These are phyloP conservation scores for Chymomyza caudatula DNA, from an alignment of 2,888 invertebrate species.

Conservation along the genomic window DNA sequence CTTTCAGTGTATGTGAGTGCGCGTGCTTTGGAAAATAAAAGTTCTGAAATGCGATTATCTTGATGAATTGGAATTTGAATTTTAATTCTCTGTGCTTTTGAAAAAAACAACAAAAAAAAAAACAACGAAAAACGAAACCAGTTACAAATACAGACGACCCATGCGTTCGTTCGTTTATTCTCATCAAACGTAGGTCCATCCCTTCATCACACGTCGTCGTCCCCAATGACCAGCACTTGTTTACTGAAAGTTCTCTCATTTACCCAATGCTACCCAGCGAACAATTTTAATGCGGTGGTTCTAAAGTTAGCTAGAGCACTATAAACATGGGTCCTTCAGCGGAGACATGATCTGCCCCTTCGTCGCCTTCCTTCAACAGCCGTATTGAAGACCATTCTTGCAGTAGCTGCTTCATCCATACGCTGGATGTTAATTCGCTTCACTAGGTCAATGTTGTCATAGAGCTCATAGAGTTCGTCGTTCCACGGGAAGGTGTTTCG, in stretches of 20 bases:
- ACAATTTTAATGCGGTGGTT: constrained; percentile 24
- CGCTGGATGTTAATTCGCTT: too few relatives aligned
- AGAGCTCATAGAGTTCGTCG: too few relatives aligned
- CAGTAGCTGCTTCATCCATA: too few relatives aligned
- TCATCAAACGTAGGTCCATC: not conserved
- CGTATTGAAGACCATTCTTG: too few relatives aligned
- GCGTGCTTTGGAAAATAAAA: constrained; percentile 66
- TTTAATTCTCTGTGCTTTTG: constrained; percentile 67
- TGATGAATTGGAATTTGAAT: constrained; percentile 76
- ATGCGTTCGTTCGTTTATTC: not conserved
- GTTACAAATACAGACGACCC: not conserved
- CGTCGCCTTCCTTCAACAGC: too few relatives aligned
- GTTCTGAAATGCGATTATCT: constrained; percentile 76
- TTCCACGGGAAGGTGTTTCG: too few relatives aligned
- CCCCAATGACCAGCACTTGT: constrained; percentile 43
- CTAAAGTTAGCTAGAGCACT: constrained; percentile 1
- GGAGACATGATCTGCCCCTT: too few relatives aligned
- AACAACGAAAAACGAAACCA: not conserved
- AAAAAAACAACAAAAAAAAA: constrained; percentile 16
- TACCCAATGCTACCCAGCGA: constrained; percentile 25
- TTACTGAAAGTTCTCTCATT: constrained; percentile 59
- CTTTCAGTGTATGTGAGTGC: constrained; percentile 16
- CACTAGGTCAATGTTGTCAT: too few relatives aligned
- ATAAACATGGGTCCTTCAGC: too few relatives aligned
- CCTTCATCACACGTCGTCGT: not conserved